A percentile compares a stretch with the other conserved stretches of the same genome.
phyloP scores from a whole-genome alignment of 35 echinoderm and acorn worm species.

The Heliocidaris erythrogramma region DNA sequence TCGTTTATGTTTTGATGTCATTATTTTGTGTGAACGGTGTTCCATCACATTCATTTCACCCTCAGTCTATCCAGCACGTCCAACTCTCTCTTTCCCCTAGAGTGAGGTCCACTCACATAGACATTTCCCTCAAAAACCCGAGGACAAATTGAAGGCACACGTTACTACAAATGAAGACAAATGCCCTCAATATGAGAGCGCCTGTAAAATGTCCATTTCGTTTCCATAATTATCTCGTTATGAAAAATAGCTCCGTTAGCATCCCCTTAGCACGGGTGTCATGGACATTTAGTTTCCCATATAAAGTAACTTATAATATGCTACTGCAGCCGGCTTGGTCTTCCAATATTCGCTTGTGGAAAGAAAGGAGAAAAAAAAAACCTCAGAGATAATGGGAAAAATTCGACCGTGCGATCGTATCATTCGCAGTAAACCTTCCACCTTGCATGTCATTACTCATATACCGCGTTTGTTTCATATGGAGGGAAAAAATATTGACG shows the following conservation, averaged over 20 bases:
- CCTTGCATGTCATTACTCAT: background rate
- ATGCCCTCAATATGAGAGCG: background rate
- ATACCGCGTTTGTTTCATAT: background rate
- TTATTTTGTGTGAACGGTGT: background rate
- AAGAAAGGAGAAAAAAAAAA: background rate
- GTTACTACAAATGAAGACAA: background rate
- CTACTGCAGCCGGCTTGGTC: background rate
- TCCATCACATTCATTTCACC: background rate
- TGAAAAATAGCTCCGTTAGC: background rate
- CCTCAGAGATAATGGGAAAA: background rate
- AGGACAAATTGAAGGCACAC: background rate
- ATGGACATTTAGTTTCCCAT: background rate
- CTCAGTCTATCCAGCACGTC: background rate
- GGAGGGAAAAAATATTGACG: background rate
- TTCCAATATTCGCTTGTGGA: background rate
- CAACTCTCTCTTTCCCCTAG: background rate
- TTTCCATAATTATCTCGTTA: slow-evolving; percentile 1
- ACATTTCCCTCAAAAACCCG: background rate
- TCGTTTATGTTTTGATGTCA: background rate
- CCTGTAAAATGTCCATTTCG: background rate
- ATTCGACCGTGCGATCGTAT: background rate
- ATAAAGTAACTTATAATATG: background rate
- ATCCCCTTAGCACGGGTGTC: background rate
- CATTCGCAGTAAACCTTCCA: background rate
- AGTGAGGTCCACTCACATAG: background rate